Percentiles rank a stretch among this genome's conserved stretches.
Evolutionary conservation across 2,797 vertebrate genomes (phyloP).

Genomic region (Silurus lanzhouensis): DNA sequence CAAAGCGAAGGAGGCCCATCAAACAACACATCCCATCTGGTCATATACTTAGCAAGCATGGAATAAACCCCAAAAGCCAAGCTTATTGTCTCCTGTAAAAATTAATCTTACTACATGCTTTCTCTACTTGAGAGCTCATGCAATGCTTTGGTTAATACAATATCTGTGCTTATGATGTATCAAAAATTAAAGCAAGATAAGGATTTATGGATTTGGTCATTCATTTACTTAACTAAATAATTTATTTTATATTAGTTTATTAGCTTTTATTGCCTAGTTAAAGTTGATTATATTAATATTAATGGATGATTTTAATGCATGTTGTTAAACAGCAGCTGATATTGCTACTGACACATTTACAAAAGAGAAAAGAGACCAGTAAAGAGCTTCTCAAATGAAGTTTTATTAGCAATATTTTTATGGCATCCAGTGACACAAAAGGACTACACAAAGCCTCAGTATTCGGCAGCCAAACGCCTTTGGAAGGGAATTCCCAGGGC

Average conservation of each 20-base stretch:
- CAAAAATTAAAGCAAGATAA: not conserved
- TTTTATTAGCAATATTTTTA: conserved; percentile 49
- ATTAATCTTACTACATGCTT: conserved; percentile 55
- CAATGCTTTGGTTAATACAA: conserved; percentile 50
- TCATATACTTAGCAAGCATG: conserved; percentile 59
- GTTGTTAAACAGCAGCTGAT: not conserved
- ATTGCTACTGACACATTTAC: not conserved
- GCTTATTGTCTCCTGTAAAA: conserved; percentile 59
- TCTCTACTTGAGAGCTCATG: conserved; percentile 49
- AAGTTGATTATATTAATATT: not conserved
- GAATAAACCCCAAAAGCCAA: conserved; percentile 55
- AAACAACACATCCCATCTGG: conserved; percentile 72
- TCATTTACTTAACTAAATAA: conserved; percentile 25
- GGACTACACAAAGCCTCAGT: conserved; percentile 53
- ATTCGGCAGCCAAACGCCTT: conserved; percentile 65
- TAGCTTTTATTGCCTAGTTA: not conserved
- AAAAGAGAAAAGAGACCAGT: no score
- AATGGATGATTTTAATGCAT: not conserved
- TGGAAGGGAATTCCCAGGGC: conserved; percentile 71
- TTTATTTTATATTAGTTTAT: not conserved
- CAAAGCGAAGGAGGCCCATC: conserved; percentile 63
- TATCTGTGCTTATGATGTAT: conserved; percentile 2
- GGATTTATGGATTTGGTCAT: conserved; percentile 12
- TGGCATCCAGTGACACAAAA: conserved; percentile 60
- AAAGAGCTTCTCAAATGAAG: conserved; percentile 24